Percentiles rank a stretch among this genome's conserved stretches.
Evolutionary conservation across 2,888 invertebrate genomes (phyloP).

Genomic region (Lasius platythorax): DNA sequence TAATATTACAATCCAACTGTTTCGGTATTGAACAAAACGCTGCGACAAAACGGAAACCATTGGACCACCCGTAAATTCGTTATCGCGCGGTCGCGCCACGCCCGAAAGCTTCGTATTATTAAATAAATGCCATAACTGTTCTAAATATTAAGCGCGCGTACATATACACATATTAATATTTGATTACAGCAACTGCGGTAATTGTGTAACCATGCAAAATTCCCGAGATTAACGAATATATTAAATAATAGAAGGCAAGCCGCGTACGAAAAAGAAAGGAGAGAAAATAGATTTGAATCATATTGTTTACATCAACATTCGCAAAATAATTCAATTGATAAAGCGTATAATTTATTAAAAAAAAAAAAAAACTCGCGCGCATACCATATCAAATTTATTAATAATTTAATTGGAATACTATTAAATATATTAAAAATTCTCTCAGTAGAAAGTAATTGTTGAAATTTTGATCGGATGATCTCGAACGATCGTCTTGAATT

Average conservation of each 20-base stretch:
- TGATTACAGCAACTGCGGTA: slow-evolving; percentile 19
- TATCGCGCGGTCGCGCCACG: not conserved
- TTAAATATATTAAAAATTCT: not conserved
- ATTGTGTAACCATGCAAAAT: slow-evolving; percentile 24
- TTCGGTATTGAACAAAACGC: not conserved
- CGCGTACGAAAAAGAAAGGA: not conserved
- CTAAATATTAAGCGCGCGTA: slow-evolving; percentile 16
- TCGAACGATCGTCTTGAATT: not conserved
- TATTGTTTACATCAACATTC: not conserved
- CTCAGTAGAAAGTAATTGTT: not conserved
- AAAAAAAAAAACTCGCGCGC: not conserved
- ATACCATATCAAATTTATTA: not conserved
- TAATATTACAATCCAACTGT: slow-evolving; percentile 1
- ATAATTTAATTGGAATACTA: not conserved
- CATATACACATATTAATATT: slow-evolving; percentile 14
- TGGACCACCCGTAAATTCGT: not conserved
- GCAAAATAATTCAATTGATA: not conserved
- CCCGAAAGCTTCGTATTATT: not conserved
- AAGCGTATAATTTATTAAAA: not conserved
- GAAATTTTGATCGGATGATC: not conserved
- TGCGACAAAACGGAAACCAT: not conserved
- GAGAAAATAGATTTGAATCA: not conserved
- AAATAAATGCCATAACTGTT: slow-evolving; percentile 39
- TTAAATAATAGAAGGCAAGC: slow-evolving; percentile 3
- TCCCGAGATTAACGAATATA: slow-evolving; percentile 17